Percentiles rank a stretch among this genome's conserved stretches.
Conservation (phyloP, 2,888 invertebrate species). For the Lypha dubia region DNA sequence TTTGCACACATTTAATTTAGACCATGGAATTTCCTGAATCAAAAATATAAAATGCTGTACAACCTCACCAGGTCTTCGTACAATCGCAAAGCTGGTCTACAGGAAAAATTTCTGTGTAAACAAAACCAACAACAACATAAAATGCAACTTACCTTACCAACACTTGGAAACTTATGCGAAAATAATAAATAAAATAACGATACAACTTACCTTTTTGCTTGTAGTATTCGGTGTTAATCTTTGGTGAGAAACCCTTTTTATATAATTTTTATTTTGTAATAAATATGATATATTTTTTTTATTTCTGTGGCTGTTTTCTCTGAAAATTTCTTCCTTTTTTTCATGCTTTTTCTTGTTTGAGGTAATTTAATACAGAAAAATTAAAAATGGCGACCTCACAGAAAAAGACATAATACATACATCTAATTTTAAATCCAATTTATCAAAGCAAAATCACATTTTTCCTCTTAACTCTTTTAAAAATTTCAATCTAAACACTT, state of each 20-base stretch:
- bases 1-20: background rate
- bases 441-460: constrained; percentile 16
- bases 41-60: background rate
- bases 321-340: constrained; percentile 54
- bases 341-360: constrained; percentile 57
- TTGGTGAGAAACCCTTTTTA: constrained; percentile 1
- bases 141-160: constrained; percentile 24
- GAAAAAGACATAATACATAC: constrained; percentile 33
- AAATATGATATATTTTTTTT: constrained; percentile 12
- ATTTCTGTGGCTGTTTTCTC: constrained; percentile 39
- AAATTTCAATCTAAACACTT: constrained; percentile 2
- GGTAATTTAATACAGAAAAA: constrained; percentile 68
- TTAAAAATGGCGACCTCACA: constrained; percentile 64
- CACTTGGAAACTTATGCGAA: constrained; percentile 52
- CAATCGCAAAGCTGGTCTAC: constrained; percentile 14
- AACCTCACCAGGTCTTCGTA: constrained; percentile 23
- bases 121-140: constrained; percentile 41
- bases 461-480: constrained; percentile 4
- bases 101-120: constrained; percentile 47
- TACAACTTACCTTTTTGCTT: constrained; percentile 44
- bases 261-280: background rate
- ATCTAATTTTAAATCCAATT: constrained; percentile 6
- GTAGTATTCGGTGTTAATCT: background rate
- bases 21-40: constrained; percentile 42
- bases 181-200: constrained; percentile 20